Conservation (phyloP, 2,113 vertebrate species). For the Pituophis catenifer region DNA sequence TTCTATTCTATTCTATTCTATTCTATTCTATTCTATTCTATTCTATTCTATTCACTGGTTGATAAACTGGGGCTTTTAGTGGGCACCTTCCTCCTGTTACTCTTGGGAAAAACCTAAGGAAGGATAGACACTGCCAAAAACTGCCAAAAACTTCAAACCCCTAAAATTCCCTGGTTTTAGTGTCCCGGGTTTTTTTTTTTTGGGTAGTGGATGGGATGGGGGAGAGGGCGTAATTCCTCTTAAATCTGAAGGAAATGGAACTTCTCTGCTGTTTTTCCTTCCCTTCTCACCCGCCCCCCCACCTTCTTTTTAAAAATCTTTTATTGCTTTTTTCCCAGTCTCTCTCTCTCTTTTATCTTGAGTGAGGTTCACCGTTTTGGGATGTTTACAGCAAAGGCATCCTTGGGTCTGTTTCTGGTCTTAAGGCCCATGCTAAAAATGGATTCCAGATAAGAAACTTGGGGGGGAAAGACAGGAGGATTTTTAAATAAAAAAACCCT, state of each 20-base stretch:
- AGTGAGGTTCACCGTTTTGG: conserved; percentile 70
- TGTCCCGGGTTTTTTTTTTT: not conserved
- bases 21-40: too few species aligned
- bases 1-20: too few species aligned
- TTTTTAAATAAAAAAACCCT: too few species aligned
- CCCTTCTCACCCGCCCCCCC: not conserved
- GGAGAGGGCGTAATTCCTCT: not conserved
- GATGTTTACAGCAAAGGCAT: conserved; percentile 72
- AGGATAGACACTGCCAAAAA: not conserved
- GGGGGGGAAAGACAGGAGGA: not conserved
- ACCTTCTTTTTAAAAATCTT: conserved; percentile 73
- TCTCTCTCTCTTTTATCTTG: conserved; percentile 83
- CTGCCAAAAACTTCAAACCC: not conserved
- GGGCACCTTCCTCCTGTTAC: not conserved
- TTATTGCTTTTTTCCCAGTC: conserved; percentile 89
- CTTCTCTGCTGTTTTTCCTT: not conserved
- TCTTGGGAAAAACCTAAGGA: not conserved
- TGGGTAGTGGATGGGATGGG: too few species aligned
- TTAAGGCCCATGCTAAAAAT: conserved; percentile 22
- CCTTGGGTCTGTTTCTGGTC: not conserved
- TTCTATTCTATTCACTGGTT: not conserved
- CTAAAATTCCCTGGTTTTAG: not conserved
- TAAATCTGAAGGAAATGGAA: conserved; percentile 7
- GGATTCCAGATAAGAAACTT: conserved; percentile 6
- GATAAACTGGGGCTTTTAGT: not conserved